Evolutionary conservation across 2,797 vertebrate genomes (phyloP).

Genomic region (Clarias pachynema): DNA sequence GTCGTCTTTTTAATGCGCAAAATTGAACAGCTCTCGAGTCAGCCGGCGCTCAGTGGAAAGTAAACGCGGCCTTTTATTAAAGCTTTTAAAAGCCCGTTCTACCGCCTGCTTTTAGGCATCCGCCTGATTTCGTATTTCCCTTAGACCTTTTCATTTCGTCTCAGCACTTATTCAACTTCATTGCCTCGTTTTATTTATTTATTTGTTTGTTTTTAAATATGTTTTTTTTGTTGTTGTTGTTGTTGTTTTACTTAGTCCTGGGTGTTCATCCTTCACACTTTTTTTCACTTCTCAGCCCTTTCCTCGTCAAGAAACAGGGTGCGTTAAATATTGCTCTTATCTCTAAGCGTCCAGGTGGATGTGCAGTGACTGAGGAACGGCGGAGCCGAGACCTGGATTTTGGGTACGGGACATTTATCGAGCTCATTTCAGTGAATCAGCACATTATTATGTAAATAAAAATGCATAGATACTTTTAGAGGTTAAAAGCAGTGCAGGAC

Average conservation of each 20-base stretch:
- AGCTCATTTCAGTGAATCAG: neutral
- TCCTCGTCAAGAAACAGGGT: neutral
- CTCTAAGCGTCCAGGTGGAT: neutral
- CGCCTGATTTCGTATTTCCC: neutral
- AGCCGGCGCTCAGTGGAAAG: neutral
- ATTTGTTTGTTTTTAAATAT: conserved; percentile 26
- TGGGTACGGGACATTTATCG: neutral
- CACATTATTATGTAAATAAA: neutral
- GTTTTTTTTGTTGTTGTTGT: neutral
- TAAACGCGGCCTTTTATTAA: conserved; percentile 17
- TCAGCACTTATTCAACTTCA: neutral
- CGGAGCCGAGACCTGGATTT: neutral
- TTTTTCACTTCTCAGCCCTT: conserved; percentile 20
- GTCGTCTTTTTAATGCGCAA: conserved; percentile 30
- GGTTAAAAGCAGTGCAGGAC: neutral
- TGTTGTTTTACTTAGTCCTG: neutral
- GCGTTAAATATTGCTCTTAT: neutral
- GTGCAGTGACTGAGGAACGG: neutral
- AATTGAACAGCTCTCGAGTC: conserved; percentile 31
- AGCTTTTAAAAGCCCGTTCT: conserved; percentile 31
- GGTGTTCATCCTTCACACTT: conserved; percentile 32
- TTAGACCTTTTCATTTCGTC: neutral
- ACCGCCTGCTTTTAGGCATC: conserved; percentile 12
- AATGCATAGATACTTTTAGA: neutral
- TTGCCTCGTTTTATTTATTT: neutral